Conservation (phyloP, 2,888 invertebrate genomes). For the Villa cingulata region DNA sequence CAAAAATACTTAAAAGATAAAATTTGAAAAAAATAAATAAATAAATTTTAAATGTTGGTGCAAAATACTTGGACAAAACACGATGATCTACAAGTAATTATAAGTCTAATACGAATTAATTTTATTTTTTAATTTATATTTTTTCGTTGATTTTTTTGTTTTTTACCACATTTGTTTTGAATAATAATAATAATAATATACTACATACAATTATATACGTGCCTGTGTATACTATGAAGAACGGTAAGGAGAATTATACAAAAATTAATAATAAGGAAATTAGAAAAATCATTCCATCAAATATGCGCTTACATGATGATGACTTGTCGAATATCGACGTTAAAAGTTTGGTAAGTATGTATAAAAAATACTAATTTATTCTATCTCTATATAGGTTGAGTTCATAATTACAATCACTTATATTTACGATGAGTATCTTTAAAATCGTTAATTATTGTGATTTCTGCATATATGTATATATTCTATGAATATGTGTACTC, state of each 20-base stretch:
- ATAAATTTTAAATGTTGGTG: not conserved
- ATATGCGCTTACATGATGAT: conserved; percentile 27
- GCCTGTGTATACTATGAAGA: not conserved
- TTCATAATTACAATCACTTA: not conserved
- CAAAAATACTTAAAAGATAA: not conserved
- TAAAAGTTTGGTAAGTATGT: conserved; percentile 47
- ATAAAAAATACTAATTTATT: too few relatives aligned
- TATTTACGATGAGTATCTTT: too few relatives aligned
- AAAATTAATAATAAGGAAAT: not conserved
- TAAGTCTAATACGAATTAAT: too few relatives aligned
- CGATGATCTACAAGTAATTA: not conserved
- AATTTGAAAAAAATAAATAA: not conserved
- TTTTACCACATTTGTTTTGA: not conserved
- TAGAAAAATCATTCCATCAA: not conserved
- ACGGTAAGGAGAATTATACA: not conserved
- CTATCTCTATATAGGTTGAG: too few relatives aligned
- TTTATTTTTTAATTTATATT: not conserved
- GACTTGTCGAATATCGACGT: conserved; percentile 50
- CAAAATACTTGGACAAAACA: not conserved
- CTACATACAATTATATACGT: too few relatives aligned
- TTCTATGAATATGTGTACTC: too few relatives aligned
- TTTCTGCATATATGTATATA: too few relatives aligned
- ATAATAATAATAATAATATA: too few relatives aligned
- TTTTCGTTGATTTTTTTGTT: not conserved
- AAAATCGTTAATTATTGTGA: too few relatives aligned